These are phyloP conservation scores for Falcunculus frontatus DNA, from an alignment of 2,113 vertebrate genomes.

Conservation along the genomic window DNA sequence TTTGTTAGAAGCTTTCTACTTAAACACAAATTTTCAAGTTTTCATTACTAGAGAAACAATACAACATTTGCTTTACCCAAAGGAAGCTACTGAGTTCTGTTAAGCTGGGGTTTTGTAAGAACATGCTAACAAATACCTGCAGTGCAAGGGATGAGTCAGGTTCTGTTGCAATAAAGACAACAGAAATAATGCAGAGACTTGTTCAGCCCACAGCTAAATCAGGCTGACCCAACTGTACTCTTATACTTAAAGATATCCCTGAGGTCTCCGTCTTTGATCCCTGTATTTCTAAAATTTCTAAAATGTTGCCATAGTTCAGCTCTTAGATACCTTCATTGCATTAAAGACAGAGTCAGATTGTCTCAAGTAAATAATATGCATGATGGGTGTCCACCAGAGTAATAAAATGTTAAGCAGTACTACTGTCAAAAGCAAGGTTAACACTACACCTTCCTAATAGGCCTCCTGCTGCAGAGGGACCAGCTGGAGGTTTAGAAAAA, in stretches of 20 bases:
- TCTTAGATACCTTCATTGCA: neutral
- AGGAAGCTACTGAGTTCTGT: neutral
- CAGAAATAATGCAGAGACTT: neutral
- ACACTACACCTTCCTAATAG: neutral
- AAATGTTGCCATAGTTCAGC: neutral
- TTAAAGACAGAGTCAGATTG: neutral
- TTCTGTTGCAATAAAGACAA: neutral
- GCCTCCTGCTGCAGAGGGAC: neutral
- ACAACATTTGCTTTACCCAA: neutral
- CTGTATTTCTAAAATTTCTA: neutral
- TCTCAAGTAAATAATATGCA: neutral
- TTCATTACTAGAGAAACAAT: neutral
- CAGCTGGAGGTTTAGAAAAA: neutral
- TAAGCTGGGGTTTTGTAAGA: neutral
- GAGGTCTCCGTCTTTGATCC: neutral
- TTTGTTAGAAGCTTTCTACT: neutral
- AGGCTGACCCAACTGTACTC: neutral
- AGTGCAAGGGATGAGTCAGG: neutral
- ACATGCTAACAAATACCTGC: neutral
- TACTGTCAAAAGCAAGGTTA: neutral
- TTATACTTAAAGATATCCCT: neutral
- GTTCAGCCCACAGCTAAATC: neutral
- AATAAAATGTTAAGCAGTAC: neutral
- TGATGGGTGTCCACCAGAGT: neutral
- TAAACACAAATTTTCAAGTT: neutral